Evolutionary conservation across 2,888 invertebrate genomes (phyloP).

Genomic region (Tyria jacobaeae): DNA sequence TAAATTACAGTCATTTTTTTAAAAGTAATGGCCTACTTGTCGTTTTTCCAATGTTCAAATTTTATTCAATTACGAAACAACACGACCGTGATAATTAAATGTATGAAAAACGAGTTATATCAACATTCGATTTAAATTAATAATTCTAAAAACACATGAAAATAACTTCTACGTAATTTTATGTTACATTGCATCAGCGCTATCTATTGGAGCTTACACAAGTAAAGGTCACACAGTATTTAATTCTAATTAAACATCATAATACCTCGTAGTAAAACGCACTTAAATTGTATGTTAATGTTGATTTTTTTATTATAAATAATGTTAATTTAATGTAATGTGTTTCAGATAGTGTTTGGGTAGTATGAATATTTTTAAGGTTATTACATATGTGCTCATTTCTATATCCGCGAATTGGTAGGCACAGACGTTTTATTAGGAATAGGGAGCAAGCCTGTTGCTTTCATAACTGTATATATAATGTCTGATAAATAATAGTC

Average conservation of each 20-base stretch:
- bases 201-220: conserved; percentile 56
- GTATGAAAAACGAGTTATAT: conserved; percentile 45
- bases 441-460: no score
- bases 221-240: conserved; percentile 49
- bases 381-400: no score
- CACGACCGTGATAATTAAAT: conserved; percentile 42
- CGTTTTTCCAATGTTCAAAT: conserved; percentile 56
- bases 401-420: no score
- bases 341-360: not conserved
- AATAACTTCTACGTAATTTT: conserved; percentile 49
- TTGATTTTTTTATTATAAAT: conserved; percentile 32
- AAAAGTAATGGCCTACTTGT: conserved; percentile 50
- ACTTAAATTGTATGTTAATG: conserved; percentile 40
- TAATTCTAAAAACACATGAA: conserved; percentile 41
- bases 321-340: conserved; percentile 33
- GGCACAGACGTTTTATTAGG: no score
- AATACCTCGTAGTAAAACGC: conserved; percentile 30
- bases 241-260: conserved; percentile 39
- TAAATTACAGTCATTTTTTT: conserved; percentile 58
- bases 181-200: conserved; percentile 52
- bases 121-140: conserved; percentile 27
- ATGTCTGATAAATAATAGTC: no score
- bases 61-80: conserved; percentile 46
- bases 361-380: not conserved
- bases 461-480: no score